Percentiles rank a stretch among this genome's conserved stretches.
phyloP scores from a whole-genome alignment of 2,888 invertebrate genomes.

The Drosophila subsilvestris region DNA sequence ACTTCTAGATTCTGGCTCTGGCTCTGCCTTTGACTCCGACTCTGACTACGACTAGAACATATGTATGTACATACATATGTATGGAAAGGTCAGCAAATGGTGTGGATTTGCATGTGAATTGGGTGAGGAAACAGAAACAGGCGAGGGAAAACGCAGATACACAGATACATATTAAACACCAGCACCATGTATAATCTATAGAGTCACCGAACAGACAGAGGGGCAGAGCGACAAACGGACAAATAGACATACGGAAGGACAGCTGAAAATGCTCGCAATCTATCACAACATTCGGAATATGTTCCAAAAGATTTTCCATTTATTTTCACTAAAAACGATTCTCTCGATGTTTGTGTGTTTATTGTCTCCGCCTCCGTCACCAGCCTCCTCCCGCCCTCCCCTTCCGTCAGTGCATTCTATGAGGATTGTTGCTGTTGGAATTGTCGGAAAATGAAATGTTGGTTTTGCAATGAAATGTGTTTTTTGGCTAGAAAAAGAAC shows the following conservation, averaged over 20 bases:
- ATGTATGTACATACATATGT: background rate
- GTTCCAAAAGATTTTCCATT: constrained; percentile 75
- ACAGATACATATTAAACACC: constrained; percentile 12
- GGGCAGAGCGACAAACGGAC: background rate
- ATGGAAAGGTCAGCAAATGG: constrained; percentile 55
- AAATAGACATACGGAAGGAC: constrained; percentile 10
- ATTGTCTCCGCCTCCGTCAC: background rate
- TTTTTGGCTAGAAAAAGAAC: constrained; percentile 22
- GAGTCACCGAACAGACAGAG: constrained; percentile 3
- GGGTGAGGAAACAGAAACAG: constrained; percentile 54
- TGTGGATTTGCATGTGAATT: constrained; percentile 54
- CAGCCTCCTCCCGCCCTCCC: constrained; percentile 25
- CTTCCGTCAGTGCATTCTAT: constrained; percentile 32
- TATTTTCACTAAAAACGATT: constrained; percentile 77
- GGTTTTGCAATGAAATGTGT: constrained; percentile 53
- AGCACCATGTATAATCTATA: constrained; percentile 11
- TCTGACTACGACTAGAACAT: constrained; percentile 24
- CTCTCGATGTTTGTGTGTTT: constrained; percentile 27
- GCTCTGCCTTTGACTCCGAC: constrained; percentile 6
- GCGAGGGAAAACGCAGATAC: constrained; percentile 40
- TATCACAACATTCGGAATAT: constrained; percentile 69
- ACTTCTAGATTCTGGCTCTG: background rate
- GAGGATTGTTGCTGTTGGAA: constrained; percentile 23
- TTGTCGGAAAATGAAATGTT: constrained; percentile 20
- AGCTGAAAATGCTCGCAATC: constrained; percentile 50